Conservation (phyloP, 2,888 invertebrate genomes). For the Limenitis camilla region DNA sequence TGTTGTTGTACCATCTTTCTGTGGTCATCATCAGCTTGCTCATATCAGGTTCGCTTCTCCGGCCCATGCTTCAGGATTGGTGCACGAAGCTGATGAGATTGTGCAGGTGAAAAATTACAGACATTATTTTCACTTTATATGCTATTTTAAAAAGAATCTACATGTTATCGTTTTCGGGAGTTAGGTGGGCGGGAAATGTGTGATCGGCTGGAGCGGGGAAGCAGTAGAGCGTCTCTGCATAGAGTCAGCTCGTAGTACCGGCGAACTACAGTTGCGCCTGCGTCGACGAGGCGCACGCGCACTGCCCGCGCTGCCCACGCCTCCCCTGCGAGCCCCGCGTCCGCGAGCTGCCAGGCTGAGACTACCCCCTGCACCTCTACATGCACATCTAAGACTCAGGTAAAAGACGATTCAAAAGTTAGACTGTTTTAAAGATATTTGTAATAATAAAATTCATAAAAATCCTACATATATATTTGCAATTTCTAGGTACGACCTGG, state of each 20-base stretch:
- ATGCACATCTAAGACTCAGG: slow-evolving; percentile 16
- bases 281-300: slow-evolving; percentile 36
- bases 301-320: slow-evolving; percentile 33
- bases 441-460: no score
- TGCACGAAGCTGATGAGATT: slow-evolving; percentile 97
- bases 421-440: no score
- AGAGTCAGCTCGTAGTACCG: slow-evolving; percentile 26
- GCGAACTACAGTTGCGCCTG: slow-evolving; percentile 34
- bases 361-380: slow-evolving; percentile 21
- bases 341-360: slow-evolving; percentile 24
- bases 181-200: slow-evolving; percentile 50
- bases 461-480: not conserved
- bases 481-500: slow-evolving; percentile 22
- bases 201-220: slow-evolving; percentile 52
- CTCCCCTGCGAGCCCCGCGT: slow-evolving; percentile 28
- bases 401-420: not conserved
- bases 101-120: slow-evolving; percentile 78
- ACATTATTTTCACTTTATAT: not conserved
- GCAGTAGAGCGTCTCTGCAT: slow-evolving; percentile 35
- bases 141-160: not conserved
- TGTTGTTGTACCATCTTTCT: slow-evolving; percentile 89
- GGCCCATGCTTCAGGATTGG: slow-evolving; percentile 92
- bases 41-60: slow-evolving; percentile 94
- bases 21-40: slow-evolving; percentile 84
- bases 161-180: no score